These are phyloP conservation scores for Enteromius paludinosus DNA, from an alignment of 2,797 vertebrate species.

Conservation along the genomic window DNA sequence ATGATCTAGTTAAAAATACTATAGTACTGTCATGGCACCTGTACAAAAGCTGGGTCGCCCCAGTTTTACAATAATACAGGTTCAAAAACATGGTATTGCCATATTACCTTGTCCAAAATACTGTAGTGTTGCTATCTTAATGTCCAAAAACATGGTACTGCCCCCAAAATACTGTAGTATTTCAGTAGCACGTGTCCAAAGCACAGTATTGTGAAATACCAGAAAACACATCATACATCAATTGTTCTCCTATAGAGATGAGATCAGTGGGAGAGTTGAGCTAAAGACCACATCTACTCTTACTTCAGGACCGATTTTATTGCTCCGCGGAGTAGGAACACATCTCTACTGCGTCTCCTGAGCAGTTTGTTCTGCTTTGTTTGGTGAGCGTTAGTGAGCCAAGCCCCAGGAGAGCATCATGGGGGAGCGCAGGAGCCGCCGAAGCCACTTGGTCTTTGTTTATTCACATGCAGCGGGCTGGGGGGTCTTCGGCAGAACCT, in stretches of 20 bases:
- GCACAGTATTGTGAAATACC: neutral
- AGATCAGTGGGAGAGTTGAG: neutral
- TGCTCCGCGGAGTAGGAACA: neutral
- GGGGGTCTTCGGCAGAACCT: constrained; percentile 38
- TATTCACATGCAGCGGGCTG: constrained; percentile 47
- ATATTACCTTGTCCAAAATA: neutral
- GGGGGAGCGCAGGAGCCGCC: constrained; percentile 15
- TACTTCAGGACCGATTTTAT: neutral
- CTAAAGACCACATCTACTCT: neutral
- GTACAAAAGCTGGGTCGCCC: too few species aligned
- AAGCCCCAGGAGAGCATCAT: constrained; percentile 40
- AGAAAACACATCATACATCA: neutral
- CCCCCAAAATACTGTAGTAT: neutral
- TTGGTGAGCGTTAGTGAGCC: constrained; percentile 37
- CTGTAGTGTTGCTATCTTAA: neutral
- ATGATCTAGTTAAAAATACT: neutral
- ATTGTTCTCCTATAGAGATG: neutral
- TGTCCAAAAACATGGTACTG: neutral
- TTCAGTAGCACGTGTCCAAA: neutral
- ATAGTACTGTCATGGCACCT: neutral
- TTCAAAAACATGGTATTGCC: neutral
- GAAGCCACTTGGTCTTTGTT: constrained; percentile 47
- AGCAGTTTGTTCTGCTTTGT: constrained; percentile 23
- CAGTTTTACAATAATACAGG: too few species aligned
- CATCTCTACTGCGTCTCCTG: neutral